Conservation (phyloP, 2,888 invertebrate genomes). For the Halictus ligatus region DNA sequence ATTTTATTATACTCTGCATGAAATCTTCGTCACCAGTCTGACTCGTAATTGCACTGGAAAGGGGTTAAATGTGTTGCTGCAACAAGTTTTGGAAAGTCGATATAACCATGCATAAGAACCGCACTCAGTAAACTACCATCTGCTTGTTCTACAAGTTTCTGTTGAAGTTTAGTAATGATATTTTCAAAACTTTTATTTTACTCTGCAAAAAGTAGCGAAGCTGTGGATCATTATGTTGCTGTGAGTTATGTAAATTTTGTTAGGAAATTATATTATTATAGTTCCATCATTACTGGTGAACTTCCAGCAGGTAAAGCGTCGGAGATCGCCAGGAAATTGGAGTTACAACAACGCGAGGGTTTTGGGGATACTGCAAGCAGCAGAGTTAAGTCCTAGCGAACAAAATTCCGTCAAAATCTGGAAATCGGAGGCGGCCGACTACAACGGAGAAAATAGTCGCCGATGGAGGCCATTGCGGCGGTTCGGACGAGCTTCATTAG, state of each 20-base stretch:
- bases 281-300: background rate
- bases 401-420: conserved; percentile 6
- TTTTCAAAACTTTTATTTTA: background rate
- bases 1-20: too few species aligned
- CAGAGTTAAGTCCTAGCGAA: background rate
- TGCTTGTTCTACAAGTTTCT: background rate
- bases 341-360: background rate
- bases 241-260: background rate
- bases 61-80: background rate
- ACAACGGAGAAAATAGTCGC: conserved; percentile 9
- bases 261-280: background rate
- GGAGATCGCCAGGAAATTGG: background rate
- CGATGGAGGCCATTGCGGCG: conserved; percentile 4
- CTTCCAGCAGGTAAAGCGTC: background rate
- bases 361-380: background rate
- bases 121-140: background rate
- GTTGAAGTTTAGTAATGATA: background rate
- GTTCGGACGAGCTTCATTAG: conserved; percentile 42
- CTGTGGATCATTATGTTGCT: background rate
- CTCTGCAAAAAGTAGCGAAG: too few species aligned
- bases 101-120: background rate
- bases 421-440: conserved; percentile 12
- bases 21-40: background rate
- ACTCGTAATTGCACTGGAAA: background rate
- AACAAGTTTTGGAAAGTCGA: background rate